Evolutionary conservation across 2,113 vertebrate genomes (phyloP).

Genomic region (Syngnathus typhle): DNA sequence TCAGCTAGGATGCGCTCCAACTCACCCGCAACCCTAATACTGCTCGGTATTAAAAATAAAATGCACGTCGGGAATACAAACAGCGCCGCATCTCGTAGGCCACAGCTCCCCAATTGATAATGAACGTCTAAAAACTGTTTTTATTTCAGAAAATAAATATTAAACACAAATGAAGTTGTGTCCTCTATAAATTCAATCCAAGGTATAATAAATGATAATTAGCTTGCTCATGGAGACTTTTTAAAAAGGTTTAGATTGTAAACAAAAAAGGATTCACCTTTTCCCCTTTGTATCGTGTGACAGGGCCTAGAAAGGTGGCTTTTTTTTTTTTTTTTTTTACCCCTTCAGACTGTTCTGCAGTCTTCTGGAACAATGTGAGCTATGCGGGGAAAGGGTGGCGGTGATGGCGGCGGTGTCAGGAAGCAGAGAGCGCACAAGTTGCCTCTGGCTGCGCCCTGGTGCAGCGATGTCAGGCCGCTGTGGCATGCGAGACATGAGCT

Average conservation of each 20-base stretch:
- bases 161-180: not conserved
- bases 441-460: slow-evolving; percentile 54
- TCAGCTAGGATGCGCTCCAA: too few relatives aligned
- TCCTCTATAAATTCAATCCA: not conserved
- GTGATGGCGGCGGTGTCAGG: slow-evolving; percentile 2
- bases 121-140: not conserved
- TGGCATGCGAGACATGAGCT: slow-evolving; percentile 66
- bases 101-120: not conserved
- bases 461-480: slow-evolving; percentile 51
- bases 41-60: not conserved
- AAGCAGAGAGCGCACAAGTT: slow-evolving; percentile 41
- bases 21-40: not conserved
- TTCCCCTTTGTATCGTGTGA: not conserved
- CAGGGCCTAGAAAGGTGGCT: not conserved
- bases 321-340: not conserved
- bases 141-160: not conserved
- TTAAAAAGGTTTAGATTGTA: not conserved
- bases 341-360: slow-evolving; percentile 29
- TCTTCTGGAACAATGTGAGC: slow-evolving; percentile 47
- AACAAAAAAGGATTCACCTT: not conserved
- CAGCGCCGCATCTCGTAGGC: not conserved
- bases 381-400: slow-evolving; percentile 34
- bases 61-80: not conserved
- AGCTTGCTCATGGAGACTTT: not conserved
- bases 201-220: not conserved